phyloP scores from a whole-genome alignment of 1,140 invertebrate species.

The Drosophila arawakana region DNA sequence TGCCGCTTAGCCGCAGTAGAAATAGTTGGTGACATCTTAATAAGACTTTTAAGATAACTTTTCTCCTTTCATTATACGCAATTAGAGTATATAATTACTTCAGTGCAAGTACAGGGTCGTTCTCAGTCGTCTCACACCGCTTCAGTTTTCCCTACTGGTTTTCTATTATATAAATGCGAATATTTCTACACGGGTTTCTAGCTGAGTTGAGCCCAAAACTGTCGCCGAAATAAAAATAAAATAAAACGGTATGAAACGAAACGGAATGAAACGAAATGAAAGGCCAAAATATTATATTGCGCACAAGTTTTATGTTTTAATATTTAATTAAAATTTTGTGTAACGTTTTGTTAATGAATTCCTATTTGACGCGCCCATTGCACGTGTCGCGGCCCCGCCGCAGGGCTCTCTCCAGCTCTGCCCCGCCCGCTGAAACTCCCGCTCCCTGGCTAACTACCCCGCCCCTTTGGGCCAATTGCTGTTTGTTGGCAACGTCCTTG shows the following conservation, averaged over 20 bases:
- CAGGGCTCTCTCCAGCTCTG: conserved; percentile 44
- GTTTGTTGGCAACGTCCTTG: conserved; percentile 22
- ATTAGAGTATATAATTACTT: too few relatives aligned
- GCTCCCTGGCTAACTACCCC: not conserved
- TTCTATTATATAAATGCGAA: conserved; percentile 43
- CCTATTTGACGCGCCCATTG: conserved; percentile 78
- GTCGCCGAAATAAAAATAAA: conserved; percentile 15
- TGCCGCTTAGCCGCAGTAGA: too few relatives aligned
- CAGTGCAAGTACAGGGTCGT: too few relatives aligned
- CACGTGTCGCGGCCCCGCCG: conserved; percentile 71
- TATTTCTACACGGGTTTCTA: not conserved
- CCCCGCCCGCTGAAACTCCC: not conserved
- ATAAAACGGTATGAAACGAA: conserved; percentile 16
- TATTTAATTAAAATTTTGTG: conserved; percentile 83
- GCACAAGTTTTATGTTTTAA: conserved; percentile 76
- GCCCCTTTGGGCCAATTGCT: not conserved
- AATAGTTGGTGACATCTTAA: too few relatives aligned
- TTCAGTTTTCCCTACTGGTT: not conserved
- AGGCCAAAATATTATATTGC: conserved; percentile 58
- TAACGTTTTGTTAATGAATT: conserved; percentile 83
- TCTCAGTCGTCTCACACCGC: too few relatives aligned
- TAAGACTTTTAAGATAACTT: too few relatives aligned
- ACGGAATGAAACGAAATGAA: conserved; percentile 18
- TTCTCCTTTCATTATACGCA: too few relatives aligned
- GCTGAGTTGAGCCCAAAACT: conserved; percentile 14